Evolutionary conservation across 2,888 invertebrate genomes (phyloP), one percentile per base, ranked within the genome.

Genomic region (Dynastes maya): DNA sequence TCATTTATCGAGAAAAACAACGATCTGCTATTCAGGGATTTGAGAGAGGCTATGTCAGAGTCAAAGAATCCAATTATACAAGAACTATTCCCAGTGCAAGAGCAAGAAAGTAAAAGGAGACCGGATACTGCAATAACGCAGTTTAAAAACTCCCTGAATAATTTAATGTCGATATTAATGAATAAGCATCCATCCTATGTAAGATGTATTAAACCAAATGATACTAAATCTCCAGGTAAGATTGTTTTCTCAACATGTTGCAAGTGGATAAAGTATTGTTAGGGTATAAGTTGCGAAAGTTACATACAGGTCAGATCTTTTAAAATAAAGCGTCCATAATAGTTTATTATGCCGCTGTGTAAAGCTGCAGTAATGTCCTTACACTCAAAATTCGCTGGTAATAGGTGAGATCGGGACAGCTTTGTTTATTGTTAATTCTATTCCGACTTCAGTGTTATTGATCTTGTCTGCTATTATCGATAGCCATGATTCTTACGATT

Each of bases 1-100:
- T 95, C 96, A 0, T 98, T 98, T 89, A 89, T 98, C 79, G 97
- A 98, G 87, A 98, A 98, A 90, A 98, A 98, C 90, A 98, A 97
- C 88, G 97, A 98, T 87, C 90, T 97, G 64, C 89, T 98, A 51
- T 98, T 95, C 91, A 90, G 97, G 74, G 97, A 98, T 89, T 91
- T 98, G 45, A 94, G 96, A 86, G 94, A 95, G 88, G 92, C 95
- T 8, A 96, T 97, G 95, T 93, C 94, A 29, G 90, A 92, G 77
- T 92, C 94, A 0, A 90, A 89, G 0, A 95, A 95, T 85, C 86
- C 88, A 0, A 94, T 95, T 80, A 90, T 93, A 1, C 91, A 91
- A 83, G 86, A 87, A 11, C 90, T 93, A 61, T 94, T 94, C 85
- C 91, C 92, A 0, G 89, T 90, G 80, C 89, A 91, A 86, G 95